Evolutionary conservation across 1,140 invertebrate species (phyloP).

Genomic region (Eurosta solidaginis): DNA sequence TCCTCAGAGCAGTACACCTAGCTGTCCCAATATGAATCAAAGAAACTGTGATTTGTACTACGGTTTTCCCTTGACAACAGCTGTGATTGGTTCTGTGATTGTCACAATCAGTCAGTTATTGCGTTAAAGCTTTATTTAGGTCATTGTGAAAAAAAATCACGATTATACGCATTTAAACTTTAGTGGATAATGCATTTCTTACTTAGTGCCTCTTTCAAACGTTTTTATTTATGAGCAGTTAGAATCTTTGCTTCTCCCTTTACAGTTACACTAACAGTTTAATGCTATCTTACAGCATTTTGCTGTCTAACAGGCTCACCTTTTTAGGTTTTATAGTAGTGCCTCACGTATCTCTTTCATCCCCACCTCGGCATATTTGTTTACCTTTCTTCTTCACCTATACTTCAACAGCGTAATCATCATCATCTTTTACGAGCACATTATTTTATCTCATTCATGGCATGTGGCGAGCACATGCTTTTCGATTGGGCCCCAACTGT

Average conservation of each 20-base stretch:
- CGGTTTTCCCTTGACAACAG: too few relatives aligned
- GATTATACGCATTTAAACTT: too few relatives aligned
- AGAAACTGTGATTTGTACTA: too few relatives aligned
- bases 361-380: too few relatives aligned
- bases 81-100: too few relatives aligned
- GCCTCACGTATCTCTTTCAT: neutral
- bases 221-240: neutral
- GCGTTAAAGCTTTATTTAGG: too few relatives aligned
- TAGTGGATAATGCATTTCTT: too few relatives aligned
- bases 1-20: too few relatives aligned
- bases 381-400: neutral
- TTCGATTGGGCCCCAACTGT: neutral
- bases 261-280: neutral
- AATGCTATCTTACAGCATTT: neutral
- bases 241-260: neutral
- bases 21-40: too few relatives aligned
- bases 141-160: too few relatives aligned
- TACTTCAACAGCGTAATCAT: neutral
- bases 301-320: neutral
- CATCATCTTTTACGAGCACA: neutral
- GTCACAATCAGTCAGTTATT: too few relatives aligned
- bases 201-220: too few relatives aligned
- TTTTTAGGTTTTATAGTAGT: neutral
- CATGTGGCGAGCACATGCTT: neutral
- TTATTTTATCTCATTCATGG: neutral